Conservation (phyloP, 2,888 invertebrate genomes). For the Argynnis bischoffii region DNA sequence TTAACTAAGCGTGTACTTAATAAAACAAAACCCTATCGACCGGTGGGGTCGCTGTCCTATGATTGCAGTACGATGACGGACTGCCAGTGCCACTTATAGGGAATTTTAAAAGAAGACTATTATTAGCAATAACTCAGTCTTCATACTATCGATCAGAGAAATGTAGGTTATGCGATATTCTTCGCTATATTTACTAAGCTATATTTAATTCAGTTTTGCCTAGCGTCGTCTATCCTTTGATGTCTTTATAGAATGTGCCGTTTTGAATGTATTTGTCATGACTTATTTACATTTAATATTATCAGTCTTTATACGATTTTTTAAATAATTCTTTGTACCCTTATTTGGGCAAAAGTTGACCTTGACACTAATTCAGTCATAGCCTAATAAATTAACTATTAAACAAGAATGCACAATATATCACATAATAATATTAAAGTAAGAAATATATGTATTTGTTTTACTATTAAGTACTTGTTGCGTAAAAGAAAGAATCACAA, state of each 20-base stretch:
- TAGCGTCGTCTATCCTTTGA: background rate
- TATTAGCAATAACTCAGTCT: conserved; percentile 22
- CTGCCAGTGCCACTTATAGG: conserved; percentile 23
- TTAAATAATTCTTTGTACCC: no score
- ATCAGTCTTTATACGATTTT: no score
- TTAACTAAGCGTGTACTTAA: conserved; percentile 8
- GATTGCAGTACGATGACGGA: conserved; percentile 56
- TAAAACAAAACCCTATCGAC: conserved; percentile 50
- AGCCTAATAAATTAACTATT: background rate
- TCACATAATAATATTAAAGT: background rate
- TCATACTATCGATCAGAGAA: conserved; percentile 29
- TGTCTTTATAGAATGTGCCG: no score
- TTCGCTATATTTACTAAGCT: background rate
- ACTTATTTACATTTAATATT: no score
- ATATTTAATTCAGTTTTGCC: conserved; percentile 3
- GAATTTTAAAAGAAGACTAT: conserved; percentile 36
- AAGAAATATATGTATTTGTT: no score
- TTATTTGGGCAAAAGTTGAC: no score
- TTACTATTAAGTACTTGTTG: no score
- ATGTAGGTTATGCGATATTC: conserved; percentile 31
- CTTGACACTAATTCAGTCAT: no score
- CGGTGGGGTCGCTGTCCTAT: conserved; percentile 66
- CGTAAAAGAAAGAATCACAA: no score
- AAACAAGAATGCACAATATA: background rate
- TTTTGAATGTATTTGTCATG: no score